These are phyloP conservation scores for Pinna nobilis DNA, from an alignment of 1,140 invertebrate species.

Conservation along the genomic window DNA sequence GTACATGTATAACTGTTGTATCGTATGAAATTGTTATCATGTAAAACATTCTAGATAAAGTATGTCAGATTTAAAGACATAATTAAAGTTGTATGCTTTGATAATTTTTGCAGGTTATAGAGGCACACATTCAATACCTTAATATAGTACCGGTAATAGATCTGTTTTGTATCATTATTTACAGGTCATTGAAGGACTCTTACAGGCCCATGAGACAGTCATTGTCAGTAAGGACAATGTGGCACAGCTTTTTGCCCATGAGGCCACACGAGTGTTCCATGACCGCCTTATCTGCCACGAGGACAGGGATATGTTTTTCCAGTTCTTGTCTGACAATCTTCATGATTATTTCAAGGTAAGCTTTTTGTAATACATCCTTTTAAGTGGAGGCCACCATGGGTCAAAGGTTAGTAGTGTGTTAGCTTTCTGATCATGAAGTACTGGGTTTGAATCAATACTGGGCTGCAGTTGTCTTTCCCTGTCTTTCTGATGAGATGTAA, in stretches of 20 bases:
- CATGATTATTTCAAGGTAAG: constrained; percentile 84
- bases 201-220: constrained; percentile 82
- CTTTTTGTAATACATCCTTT: no score
- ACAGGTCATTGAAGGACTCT: constrained; percentile 82
- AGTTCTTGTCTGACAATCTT: constrained; percentile 82
- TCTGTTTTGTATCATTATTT: constrained; percentile 13
- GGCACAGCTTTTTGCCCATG: constrained; percentile 72
- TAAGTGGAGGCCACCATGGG: no score
- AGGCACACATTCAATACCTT: no score
- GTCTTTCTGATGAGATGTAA: no score
- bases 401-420: no score
- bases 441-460: no score
- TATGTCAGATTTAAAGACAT: neutral
- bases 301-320: constrained; percentile 85
- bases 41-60: neutral
- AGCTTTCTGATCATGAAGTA: no score
- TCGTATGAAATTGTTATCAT: no score
- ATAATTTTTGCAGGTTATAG: no score
- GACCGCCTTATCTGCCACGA: constrained; percentile 86
- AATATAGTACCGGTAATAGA: no score
- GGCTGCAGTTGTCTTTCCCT: no score
- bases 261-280: constrained; percentile 81
- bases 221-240: constrained; percentile 79
- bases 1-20: no score
- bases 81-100: neutral